phyloP scores from a whole-genome alignment of 2,888 invertebrate species.

The Trichopria drosophilae region DNA sequence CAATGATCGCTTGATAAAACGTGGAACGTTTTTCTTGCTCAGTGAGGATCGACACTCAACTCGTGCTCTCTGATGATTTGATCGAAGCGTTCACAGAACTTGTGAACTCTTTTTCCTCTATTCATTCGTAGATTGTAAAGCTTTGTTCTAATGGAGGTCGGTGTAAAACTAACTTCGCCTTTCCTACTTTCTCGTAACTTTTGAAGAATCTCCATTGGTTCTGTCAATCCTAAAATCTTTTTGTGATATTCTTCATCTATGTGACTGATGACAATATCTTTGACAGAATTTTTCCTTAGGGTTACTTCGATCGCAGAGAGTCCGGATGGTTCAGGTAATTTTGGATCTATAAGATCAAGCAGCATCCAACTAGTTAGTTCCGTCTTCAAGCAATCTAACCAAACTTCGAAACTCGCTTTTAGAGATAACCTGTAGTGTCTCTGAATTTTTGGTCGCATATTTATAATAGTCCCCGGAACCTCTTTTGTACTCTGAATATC shows the following conservation, averaged over 20 bases:
- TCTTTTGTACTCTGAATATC: conserved; percentile 6
- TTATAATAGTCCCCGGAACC: neutral
- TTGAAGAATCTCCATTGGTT: conserved; percentile 32
- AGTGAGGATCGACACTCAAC: conserved; percentile 16
- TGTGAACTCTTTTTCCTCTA: conserved; percentile 28
- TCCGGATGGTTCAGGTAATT: conserved; percentile 5
- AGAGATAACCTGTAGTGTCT: conserved; percentile 30
- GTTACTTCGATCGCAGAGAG: conserved; percentile 3
- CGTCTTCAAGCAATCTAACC: conserved; percentile 32
- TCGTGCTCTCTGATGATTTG: conserved; percentile 32
- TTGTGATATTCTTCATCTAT: conserved; percentile 32
- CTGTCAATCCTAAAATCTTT: conserved; percentile 27
- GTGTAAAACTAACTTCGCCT: conserved; percentile 30
- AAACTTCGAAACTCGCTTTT: conserved; percentile 29
- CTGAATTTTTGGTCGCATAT: conserved; percentile 24
- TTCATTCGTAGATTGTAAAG: conserved; percentile 31
- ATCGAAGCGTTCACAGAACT: conserved; percentile 33
- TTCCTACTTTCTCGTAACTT: conserved; percentile 24
- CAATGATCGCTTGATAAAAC: conserved; percentile 33
- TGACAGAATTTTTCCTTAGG: conserved; percentile 22
- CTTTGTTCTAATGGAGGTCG: conserved; percentile 26
- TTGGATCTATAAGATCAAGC: conserved; percentile 27
- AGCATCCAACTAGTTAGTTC: conserved; percentile 30
- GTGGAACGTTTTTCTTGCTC: conserved; percentile 26
- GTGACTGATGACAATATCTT: conserved; percentile 31